A percentile compares a stretch with the other conserved stretches of the same genome.
These are phyloP conservation scores for Oryctes rhinoceros DNA, from an alignment of 1,140 invertebrate species.

Conservation along the genomic window DNA sequence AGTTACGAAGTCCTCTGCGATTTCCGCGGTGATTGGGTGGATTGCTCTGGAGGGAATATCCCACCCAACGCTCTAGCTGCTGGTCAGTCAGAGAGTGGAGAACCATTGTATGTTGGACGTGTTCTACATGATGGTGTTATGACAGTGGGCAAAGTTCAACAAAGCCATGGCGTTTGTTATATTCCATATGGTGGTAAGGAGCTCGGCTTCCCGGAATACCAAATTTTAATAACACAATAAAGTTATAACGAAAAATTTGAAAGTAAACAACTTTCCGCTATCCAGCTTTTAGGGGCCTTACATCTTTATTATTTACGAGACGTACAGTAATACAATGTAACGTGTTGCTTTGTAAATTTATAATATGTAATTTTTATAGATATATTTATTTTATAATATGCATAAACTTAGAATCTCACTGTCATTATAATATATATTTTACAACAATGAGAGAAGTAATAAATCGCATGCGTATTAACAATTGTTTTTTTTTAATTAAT, in stretches of 20 bases:
- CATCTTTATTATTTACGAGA: not conserved
- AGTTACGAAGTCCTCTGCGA: slow-evolving; percentile 74
- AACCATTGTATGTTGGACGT: slow-evolving; percentile 75
- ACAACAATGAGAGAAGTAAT: not conserved
- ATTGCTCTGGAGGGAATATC: slow-evolving; percentile 67
- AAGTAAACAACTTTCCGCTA: not conserved
- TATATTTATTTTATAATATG: slow-evolving; percentile 25
- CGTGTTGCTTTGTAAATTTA: slow-evolving; percentile 29
- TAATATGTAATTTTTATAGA: slow-evolving; percentile 2
- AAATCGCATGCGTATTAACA: not conserved
- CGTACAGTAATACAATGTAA: not conserved
- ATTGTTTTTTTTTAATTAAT: not conserved
- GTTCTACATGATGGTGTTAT: slow-evolving; percentile 72
- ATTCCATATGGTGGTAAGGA: slow-evolving; percentile 77
- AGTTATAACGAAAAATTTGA: not conserved
- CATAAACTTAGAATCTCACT: slow-evolving; percentile 14
- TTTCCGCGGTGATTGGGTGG: slow-evolving; percentile 56
- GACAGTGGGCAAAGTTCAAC: slow-evolving; percentile 78
- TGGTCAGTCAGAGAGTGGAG: slow-evolving; percentile 78
- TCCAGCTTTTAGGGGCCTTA: slow-evolving; percentile 37
- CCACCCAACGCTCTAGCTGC: slow-evolving; percentile 76
- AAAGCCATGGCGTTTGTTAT: slow-evolving; percentile 75
- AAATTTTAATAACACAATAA: slow-evolving; percentile 62
- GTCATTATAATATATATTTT: slow-evolving; percentile 24
- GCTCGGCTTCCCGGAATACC: slow-evolving; percentile 76